Evolutionary conservation across 2,797 vertebrate genomes (phyloP), one percentile per base, ranked within the genome.

Genomic region (Protosalanx chinensis): DNA sequence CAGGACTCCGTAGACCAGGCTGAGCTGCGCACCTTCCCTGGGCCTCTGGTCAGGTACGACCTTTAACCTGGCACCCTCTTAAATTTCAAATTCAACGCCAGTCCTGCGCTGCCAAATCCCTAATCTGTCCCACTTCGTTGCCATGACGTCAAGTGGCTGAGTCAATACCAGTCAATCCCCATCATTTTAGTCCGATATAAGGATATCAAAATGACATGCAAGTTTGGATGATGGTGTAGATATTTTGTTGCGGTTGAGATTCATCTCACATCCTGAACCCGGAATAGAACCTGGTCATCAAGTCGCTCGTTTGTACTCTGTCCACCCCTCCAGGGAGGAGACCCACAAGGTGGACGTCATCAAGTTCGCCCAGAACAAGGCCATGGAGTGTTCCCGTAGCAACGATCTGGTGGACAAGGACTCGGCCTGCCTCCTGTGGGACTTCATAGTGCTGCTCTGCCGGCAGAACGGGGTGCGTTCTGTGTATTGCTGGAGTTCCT

Each of bases 341-440:
- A 99, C 98, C n/a, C 98, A 99, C 77, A 99, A 99, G 88, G 97
- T 98, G 79, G 98, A 99, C 4, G 97, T 99, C 58, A 99, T 99
- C 72, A 99, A 97, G 82, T 99, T 98, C 89, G 94, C 97, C 75
- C 96, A 98, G 83, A 97, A 94, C 85, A 97, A 97, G 91, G 92
- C 93, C 13, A 77, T 94, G 30, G 93, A 94, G 71, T 97, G 96
- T 84, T 88, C 93, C 27, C 94, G 95, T 70, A 93, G 95, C 0
- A 94, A 95, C 70, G 87, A 84, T 73, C 84, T 99, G 73, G 85
- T 98, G 18, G 98, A 99, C 89, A 95, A 93, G 83, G 96, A 98
- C 81, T 99, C 98, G 27, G 93, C 97, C 10, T 90, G 89, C 75
- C 93, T 99, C 6, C 93, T 99, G 37, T 99, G 98, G 98, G 96